Base-by-base conservation (phyloP, 2,888 invertebrate genomes). In the Nomada flava region DNA sequence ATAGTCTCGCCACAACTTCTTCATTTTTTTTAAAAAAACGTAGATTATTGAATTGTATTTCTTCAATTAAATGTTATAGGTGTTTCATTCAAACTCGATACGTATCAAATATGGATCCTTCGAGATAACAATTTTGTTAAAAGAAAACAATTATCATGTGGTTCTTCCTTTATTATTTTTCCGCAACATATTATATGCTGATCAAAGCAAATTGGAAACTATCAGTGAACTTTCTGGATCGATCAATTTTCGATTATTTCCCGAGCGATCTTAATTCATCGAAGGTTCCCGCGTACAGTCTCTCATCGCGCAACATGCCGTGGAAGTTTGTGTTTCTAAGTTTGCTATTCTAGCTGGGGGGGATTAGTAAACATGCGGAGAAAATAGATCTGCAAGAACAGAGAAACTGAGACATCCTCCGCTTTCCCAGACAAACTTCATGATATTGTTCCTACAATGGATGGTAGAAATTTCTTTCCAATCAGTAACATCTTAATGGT, bases 351-450 rank as follows among this genome's bases (percentile, higher is more conserved):
- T 85, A 76, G 72, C 70, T 50, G 68, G 70, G 36, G 18, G 74
- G 18, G 74, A 69, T 85, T 76, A 62, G 76, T 82, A 88, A 86
- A 89, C 87, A 83, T 29, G 50, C 53, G 81, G 75, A 86, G 89
- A 89, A 89, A 89, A 88, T 89, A 88, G 87, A 88, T 83, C 80
- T 47, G 76, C 60, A 67, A 20, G 50, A 69, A 50, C 62, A 52
- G 57, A 15, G 59, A 71, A 67, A 20, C 59, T 44, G 36, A 47
- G 62, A 72, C 62, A 62, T 55, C 52, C 62, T 50, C 15, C 42
- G 67, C 23, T 57, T 68, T 64, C 47, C 60, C 36, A 57, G 68
- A 13, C 36, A 29, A 44, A 15, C 47, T 60, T 53, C 1, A 44
- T 11, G 2, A 44, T 36, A 72, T 55, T 67, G 62, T 64, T 36